Evolutionary conservation across 2,113 vertebrate species (phyloP), one percentile per base, ranked within the genome.

Genomic region (Pteruthius melanotis): DNA sequence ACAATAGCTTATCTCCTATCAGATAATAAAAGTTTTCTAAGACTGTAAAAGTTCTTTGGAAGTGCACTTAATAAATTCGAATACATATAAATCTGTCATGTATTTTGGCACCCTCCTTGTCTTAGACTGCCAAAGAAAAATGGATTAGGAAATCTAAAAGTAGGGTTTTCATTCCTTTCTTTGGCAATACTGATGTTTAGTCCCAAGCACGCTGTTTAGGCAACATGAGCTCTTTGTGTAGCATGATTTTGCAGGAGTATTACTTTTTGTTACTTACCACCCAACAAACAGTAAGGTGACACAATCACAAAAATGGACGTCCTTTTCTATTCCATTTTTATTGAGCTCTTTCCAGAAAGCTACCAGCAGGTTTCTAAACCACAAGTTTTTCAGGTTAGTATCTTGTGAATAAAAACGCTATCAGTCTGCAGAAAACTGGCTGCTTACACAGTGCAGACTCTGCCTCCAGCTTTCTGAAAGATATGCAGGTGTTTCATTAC

Each of bases 401-500:
- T 65, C 63, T 83, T 35, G 26, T 21, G n/a, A 86, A 59, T 45
- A 88, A 84, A 88, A 81, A 45, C 9, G 11, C 44, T 54, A 52
- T 16, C 37, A 63, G 60, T 50, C 56, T 92, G 86, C 83, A 72
- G 37, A 84, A 53, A 76, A 47, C 78, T 83, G 86, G 37, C 40
- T 83, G 86, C 60, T 83, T 89, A 95, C 60, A 86, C 19, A 78
- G 40, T 39, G 40, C 71, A 95, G 94, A 64, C 60, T 71, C 50
- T 75, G 15, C 47, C 60, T 84, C 44, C 44, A 75, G 40, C 37
- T 76, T 90, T 90, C 74, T 84, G 79, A 90, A 84, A 82, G 69
- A 53, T 30, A 42, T 1, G 8, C 86, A 95, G 80, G 92, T 86
- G 88, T 93, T 95, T 94, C 89, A 90, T 86, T 92, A 86, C 77